These are phyloP conservation scores for Pipra filicauda DNA, from an alignment of 2,113 vertebrate species.

Conservation along the genomic window DNA sequence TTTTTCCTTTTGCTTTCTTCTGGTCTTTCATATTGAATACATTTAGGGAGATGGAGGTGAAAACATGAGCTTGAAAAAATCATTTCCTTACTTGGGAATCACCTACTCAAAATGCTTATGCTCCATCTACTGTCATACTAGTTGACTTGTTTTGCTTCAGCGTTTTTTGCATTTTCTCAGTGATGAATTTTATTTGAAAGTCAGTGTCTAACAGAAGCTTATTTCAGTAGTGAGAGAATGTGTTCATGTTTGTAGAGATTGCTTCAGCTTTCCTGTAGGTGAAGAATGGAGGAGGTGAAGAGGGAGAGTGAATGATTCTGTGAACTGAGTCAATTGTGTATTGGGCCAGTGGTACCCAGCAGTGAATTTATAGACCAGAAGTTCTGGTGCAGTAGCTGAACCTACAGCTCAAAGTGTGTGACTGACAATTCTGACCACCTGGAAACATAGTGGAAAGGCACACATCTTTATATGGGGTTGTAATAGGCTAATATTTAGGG, in stretches of 20 bases:
- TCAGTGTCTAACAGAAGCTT: not conserved
- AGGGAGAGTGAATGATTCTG: not conserved
- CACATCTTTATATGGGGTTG: not conserved
- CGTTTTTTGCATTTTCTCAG: not conserved
- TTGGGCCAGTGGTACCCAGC: not conserved
- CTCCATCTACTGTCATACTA: not conserved
- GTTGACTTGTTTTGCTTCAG: not conserved
- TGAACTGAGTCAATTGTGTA: not conserved
- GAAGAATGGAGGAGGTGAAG: not conserved
- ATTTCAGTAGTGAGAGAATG: not conserved
- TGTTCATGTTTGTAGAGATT: not conserved
- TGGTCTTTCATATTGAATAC: not conserved
- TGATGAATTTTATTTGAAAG: not conserved
- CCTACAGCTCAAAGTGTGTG: not conserved
- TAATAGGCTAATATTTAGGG: not conserved
- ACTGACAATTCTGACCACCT: not conserved
- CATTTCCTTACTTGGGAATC: not conserved
- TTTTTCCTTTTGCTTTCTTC: not conserved
- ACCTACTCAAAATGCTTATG: not conserved
- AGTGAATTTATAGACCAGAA: not conserved
- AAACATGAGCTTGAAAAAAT: not conserved
- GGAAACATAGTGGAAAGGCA: not conserved
- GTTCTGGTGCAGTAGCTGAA: not conserved
- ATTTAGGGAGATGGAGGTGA: not conserved
- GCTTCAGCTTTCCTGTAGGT: not conserved